Conservation (phyloP, 2,797 vertebrate genomes). For the Ciconia nigra region DNA sequence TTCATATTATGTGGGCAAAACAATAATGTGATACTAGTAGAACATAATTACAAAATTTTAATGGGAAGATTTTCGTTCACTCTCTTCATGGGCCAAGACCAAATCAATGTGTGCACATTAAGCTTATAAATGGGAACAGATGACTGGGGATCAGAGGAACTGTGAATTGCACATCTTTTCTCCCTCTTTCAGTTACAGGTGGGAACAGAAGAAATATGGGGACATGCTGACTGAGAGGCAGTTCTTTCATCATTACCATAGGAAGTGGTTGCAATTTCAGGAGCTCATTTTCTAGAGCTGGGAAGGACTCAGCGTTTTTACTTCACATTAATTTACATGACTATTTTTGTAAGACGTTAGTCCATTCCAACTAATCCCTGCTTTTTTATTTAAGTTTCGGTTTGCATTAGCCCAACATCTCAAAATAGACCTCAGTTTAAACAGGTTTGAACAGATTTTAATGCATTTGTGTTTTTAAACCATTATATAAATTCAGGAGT, state of each 20-base stretch:
- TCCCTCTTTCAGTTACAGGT: background rate
- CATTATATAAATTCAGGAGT: background rate
- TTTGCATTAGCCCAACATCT: background rate
- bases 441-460: background rate
- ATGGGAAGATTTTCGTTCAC: background rate
- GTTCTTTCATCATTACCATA: background rate
- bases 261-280: background rate
- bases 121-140: background rate
- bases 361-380: background rate
- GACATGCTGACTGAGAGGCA: background rate
- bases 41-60: background rate
- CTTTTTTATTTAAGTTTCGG: background rate
- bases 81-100: background rate
- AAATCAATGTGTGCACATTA: rapidly evolving
- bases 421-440: background rate
- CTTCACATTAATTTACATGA: background rate
- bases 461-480: background rate
- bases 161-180: background rate
- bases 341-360: background rate
- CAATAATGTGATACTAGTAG: background rate
- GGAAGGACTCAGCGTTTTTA: background rate
- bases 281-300: background rate
- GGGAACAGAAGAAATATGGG: background rate
- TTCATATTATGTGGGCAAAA: background rate
- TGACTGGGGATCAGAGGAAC: background rate